Base-by-base conservation (phyloP, 1,140 invertebrate genomes). In the Caenorhabditis tropicalis region DNA sequence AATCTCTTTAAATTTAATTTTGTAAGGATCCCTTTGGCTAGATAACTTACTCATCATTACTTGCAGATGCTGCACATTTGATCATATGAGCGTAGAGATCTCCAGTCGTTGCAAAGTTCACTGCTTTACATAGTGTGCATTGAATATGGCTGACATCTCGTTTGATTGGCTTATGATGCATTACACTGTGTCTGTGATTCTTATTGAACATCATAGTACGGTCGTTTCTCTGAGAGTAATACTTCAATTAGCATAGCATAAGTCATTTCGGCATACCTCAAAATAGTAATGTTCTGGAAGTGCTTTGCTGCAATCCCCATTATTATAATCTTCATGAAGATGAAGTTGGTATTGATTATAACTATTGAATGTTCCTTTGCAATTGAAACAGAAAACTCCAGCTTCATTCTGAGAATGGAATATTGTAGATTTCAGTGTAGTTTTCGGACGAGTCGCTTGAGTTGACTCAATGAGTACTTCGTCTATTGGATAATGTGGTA, bases 371-470 rank as follows among this genome's bases (percentile, higher is more conserved):
- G 36, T 12, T 74, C 65, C 65, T 74, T 74, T 74, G n/a, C 65
- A 74, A 43, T 74, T 74, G 36, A 74, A 74, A 74, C 65, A 74
- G 36, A 74, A 74, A n/a, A 74, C 36, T 2, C 65, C 65, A 46
- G 65, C 36, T 24, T 43, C 65, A 24, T 46, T 74, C n/a, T 21
- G 65, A 4, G 10, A 29, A 0, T 19, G 29, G 36, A 15, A 24
- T 24, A 43, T 19, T 4, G n/a, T 0, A 43, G 65, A 19, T 46
- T 21, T 74, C 1, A 27, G n/a, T 33, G 29, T 36, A 10, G 16
- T 6, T 65, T 36, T 19, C 7, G 65, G 65, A 21, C 65, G 65
- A 74, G 33, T 3, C 7, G 65, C 12, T 31, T 74, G 65, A 43
- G n/a, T 43, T 1, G 36, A 43, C 43, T 31, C 36, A 74, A 74